phyloP scores from a whole-genome alignment of 1,140 invertebrate species.

The Coenobita brevimanus region DNA sequence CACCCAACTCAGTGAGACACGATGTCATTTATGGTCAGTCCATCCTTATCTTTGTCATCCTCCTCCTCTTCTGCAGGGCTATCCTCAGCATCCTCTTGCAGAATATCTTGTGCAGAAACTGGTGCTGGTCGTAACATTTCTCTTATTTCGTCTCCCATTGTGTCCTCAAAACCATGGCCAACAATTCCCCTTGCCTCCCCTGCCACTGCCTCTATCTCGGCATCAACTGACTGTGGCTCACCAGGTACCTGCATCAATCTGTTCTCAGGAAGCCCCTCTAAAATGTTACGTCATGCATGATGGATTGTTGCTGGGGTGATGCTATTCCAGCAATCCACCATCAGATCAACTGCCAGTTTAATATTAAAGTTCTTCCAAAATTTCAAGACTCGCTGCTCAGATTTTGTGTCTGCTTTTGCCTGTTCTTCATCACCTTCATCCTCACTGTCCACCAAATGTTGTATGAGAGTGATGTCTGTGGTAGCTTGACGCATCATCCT shows the following conservation, averaged over 20 bases:
- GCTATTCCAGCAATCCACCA: constrained; percentile 7
- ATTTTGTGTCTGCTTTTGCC: neutral
- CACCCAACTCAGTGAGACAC: neutral
- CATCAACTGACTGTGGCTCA: constrained; percentile 7
- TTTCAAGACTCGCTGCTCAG: neutral
- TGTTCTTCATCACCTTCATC: constrained; percentile 9
- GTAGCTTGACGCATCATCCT: neutral
- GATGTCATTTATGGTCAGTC: neutral
- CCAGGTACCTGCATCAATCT: neutral
- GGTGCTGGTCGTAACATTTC: neutral
- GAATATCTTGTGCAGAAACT: neutral
- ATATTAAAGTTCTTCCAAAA: constrained; percentile 17
- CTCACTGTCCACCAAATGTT: neutral
- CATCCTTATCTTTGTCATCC: neutral
- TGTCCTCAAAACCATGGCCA: neutral
- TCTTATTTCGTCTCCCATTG: neutral
- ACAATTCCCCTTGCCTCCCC: neutral
- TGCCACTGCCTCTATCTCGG: neutral
- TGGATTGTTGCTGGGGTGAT: neutral
- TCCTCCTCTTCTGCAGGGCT: neutral
- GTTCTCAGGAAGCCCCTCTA: constrained; percentile 16
- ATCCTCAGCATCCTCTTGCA: neutral
- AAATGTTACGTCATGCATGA: constrained; percentile 4
- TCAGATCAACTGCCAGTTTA: neutral
- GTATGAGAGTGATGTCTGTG: neutral